A percentile compares a stretch with the other conserved stretches of the same genome.
Evolutionary conservation across 1,140 invertebrate genomes (phyloP).

Genomic region (Papilio aristodemus): DNA sequence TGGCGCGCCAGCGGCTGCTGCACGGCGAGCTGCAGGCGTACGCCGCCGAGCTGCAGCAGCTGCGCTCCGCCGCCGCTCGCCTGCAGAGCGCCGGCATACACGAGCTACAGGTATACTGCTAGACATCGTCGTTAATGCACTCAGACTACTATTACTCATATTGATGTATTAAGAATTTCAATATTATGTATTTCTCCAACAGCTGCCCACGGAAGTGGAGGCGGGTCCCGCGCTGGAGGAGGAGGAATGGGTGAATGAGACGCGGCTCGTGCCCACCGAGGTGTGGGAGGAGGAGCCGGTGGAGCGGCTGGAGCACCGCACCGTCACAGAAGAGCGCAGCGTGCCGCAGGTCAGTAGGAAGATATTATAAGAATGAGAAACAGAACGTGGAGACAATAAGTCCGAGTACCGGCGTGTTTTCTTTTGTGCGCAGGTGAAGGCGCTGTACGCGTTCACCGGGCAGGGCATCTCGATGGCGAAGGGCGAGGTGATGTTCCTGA

Average conservation of each 20-base stretch:
- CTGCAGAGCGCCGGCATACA: conserved; percentile 90
- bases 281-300: conserved; percentile 95
- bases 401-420: conserved; percentile 8
- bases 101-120: conserved; percentile 80
- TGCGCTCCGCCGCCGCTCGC: conserved; percentile 92
- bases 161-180: no score
- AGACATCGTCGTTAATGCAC: no score
- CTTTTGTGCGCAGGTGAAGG: conserved; percentile 83
- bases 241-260: conserved; percentile 89
- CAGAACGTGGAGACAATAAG: no score
- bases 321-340: conserved; percentile 91
- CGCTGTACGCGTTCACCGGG: conserved; percentile 94
- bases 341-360: conserved; percentile 87
- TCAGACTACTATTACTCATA: no score
- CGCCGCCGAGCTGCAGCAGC: conserved; percentile 91
- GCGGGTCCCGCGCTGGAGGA: conserved; percentile 83
- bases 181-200: conserved; percentile 1
- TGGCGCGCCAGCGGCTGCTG: conserved; percentile 92
- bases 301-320: conserved; percentile 90
- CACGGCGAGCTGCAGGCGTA: conserved; percentile 96
- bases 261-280: conserved; percentile 91
- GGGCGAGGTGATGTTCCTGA: conserved; percentile 95
- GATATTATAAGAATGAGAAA: background rate
- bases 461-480: conserved; percentile 96
- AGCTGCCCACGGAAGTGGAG: conserved; percentile 85